Evolutionary conservation across 2,797 vertebrate species (phyloP).

Genomic region (Darevskia nairensis): DNA sequence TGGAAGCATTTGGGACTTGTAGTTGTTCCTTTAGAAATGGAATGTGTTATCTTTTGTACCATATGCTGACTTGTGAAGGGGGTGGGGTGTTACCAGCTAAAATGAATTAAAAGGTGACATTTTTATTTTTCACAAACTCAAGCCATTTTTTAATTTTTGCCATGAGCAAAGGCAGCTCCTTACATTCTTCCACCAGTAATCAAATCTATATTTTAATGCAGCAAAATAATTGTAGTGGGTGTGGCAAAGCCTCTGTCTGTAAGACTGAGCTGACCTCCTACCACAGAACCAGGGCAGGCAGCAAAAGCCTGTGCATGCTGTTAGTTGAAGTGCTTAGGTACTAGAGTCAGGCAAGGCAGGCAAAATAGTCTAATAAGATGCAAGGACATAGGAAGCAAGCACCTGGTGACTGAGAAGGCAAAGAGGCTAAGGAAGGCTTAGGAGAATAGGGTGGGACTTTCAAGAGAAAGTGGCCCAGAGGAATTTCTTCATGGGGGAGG

Average conservation of each 20-base stretch:
- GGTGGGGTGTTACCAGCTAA: background rate
- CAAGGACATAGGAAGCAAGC: background rate
- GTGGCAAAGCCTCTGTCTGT: background rate
- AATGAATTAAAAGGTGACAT: background rate
- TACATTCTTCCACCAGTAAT: background rate
- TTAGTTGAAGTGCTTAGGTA: background rate
- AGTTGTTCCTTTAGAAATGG: slow-evolving; percentile 10
- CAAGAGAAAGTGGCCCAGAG: background rate
- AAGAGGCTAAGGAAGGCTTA: background rate
- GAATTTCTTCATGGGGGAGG: background rate
- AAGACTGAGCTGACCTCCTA: background rate
- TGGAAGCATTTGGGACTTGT: background rate
- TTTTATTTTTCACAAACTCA: slow-evolving; percentile 36
- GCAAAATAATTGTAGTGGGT: background rate
- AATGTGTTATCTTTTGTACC: slow-evolving; percentile 53
- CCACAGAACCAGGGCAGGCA: background rate
- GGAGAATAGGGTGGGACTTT: background rate
- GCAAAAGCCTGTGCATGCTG: background rate
- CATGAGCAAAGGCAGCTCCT: background rate
- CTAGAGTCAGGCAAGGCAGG: background rate
- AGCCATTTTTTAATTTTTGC: slow-evolving; percentile 20
- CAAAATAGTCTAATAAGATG: background rate
- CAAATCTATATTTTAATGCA: background rate
- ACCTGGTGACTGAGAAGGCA: background rate
- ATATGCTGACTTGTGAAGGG: slow-evolving; percentile 40